These are phyloP conservation scores for Cyclophora albipunctata DNA, from an alignment of 2,888 invertebrate genomes.

Conservation along the genomic window DNA sequence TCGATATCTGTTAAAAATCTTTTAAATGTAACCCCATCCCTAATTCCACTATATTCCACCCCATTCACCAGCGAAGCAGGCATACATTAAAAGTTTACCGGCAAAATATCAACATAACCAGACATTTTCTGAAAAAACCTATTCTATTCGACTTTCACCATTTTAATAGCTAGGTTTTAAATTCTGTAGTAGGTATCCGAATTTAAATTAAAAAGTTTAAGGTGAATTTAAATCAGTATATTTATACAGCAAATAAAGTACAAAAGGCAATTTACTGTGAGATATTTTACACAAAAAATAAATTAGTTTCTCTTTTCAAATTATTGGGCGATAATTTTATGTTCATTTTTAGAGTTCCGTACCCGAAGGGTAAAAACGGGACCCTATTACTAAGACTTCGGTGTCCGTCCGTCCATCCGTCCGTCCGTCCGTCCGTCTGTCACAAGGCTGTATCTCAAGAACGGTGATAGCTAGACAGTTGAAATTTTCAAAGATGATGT, in stretches of 20 bases:
- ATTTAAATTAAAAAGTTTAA: slow-evolving; percentile 8
- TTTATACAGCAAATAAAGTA: slow-evolving; percentile 8
- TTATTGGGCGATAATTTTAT: too few relatives aligned
- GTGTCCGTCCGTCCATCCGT: too few relatives aligned
- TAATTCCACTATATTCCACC: slow-evolving; percentile 18
- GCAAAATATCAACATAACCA: slow-evolving; percentile 52
- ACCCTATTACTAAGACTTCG: too few relatives aligned
- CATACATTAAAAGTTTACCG: slow-evolving; percentile 70
- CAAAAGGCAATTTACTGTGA: slow-evolving; percentile 10
- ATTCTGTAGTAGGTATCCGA: slow-evolving; percentile 4
- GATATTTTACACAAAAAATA: slow-evolving; percentile 4
- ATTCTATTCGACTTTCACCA: slow-evolving; percentile 13
- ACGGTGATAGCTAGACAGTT: too few relatives aligned
- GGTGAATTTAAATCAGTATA: slow-evolving; percentile 7
- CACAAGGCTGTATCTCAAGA: too few relatives aligned
- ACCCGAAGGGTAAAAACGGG: too few relatives aligned
- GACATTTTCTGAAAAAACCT: slow-evolving; percentile 26
- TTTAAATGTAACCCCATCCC: not conserved
- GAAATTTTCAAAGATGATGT: too few relatives aligned
- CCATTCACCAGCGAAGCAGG: slow-evolving; percentile 51
- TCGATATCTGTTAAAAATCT: too few relatives aligned
- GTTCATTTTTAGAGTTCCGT: too few relatives aligned
- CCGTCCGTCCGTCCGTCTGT: too few relatives aligned
- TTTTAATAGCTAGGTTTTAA: slow-evolving; percentile 22
- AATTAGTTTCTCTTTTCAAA: slow-evolving; percentile 6